Evolutionary conservation across 2,797 vertebrate species (phyloP), one percentile per base, ranked within the genome.

Genomic region (Kryptolebias ocellatus): DNA sequence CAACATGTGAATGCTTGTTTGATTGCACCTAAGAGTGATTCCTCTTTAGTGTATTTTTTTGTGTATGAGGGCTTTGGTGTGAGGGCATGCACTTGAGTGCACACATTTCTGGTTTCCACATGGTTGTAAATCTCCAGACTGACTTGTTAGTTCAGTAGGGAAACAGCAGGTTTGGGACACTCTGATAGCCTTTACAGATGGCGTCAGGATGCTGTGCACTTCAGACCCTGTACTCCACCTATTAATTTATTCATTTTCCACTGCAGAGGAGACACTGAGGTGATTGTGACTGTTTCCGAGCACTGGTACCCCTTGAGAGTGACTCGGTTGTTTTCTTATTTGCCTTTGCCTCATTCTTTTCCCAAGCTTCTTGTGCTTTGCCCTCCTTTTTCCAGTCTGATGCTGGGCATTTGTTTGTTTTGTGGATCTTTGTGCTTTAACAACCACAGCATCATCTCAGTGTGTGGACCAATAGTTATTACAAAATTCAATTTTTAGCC

Each of bases 211-310:
- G 80, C 78, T 84, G 85, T 86, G 81, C 83, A 82, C 56, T 66
- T 86, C 85, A 87, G 79, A 78, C 66, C 78, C 65, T 52, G 77
- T 68, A 81, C 84, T 81, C 74, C 83, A 85, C 76, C 87, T 87
- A 91, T 90, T 89, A 68, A 88, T 91, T 87, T 87, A 94, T 92
- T 90, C 75, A 90, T 91, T 92, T 91, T 92, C 88, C 88, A 81
- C 83, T 76, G 83, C 84, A 76, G 78, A 87, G 75, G 86, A 92
- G 79, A 83, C 86, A 71, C 81, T 74, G 69, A 77, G 80, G 86
- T 78, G 74, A 72, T 51, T 89, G 85, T 88, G 87, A 91, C 87
- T 89, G 88, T 89, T 92, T 91, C 90, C 80, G 15, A 89, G 67
- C 80, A 64, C 52, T 46, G 28, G 63, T 53, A 54, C 74, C 85